These are phyloP conservation scores for Engystomops pustulosus DNA, from an alignment of 2,113 vertebrate species.

Conservation along the genomic window DNA sequence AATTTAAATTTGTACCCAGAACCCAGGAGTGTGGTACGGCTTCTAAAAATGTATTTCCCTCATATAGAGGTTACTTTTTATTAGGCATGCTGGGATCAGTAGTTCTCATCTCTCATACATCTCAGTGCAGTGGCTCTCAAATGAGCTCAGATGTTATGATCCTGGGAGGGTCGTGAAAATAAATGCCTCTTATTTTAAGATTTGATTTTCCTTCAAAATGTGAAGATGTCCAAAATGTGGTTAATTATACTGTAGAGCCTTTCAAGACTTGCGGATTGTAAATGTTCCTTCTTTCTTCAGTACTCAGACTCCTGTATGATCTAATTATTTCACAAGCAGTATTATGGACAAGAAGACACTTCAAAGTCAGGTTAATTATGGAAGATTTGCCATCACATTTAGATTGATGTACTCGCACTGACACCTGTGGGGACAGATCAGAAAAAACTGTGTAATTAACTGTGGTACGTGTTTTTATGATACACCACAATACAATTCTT, in stretches of 20 bases:
- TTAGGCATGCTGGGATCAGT: too few species aligned
- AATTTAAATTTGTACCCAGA: too few species aligned
- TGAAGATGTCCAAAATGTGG: neutral
- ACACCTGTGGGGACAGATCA: neutral
- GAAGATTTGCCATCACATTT: neutral
- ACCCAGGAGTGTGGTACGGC: too few species aligned
- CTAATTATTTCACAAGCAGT: constrained; percentile 20
- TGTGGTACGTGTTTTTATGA: neutral
- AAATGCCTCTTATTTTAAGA: neutral
- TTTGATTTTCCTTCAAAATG: neutral
- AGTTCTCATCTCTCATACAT: too few species aligned
- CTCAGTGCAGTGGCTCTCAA: too few species aligned
- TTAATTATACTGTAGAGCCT: constrained; percentile 25
- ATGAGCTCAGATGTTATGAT: too few species aligned
- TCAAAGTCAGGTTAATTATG: constrained; percentile 13
- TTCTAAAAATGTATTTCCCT: too few species aligned
- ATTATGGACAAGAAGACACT: neutral
- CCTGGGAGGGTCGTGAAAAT: too few species aligned
- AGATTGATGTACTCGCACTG: neutral
- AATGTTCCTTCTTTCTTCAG: constrained; percentile 16
- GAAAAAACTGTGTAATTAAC: neutral
- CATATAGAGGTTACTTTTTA: too few species aligned
- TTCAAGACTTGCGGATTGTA: neutral
- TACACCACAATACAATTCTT: neutral
- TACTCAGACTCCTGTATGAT: neutral